Evolutionary conservation across 2,888 invertebrate species (phyloP), one percentile per base, ranked within the genome.

Genomic region (Drosophila pseudotakahashii): DNA sequence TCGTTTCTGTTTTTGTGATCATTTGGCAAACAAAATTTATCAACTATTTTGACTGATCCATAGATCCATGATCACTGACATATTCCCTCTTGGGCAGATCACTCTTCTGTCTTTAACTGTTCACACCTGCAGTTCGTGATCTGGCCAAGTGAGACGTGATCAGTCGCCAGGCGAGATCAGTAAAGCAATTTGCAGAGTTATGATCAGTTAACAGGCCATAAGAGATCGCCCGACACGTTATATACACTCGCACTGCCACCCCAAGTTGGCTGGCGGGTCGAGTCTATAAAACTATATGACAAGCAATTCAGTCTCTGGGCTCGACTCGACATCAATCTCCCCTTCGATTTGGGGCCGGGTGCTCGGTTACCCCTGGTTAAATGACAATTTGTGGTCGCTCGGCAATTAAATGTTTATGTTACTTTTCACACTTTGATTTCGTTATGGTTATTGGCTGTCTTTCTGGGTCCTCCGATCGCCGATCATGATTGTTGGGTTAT

Each of bases 301-400:
- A 60, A 62, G 69, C 75, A 86, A 86, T 80, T 80, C 60, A 70
- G 70, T 66, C 51, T 32, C 51, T 54, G 60, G 59, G 45, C 52
- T 64, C 36, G 19, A 48, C 37, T 26, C 69, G 7, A 47, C 39
- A 67, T 67, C 47, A 55, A 69, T 55, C 66, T 69, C 48, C 57
- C 57, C 57, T 68, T 69, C 55, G 62, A 62, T 55, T 60, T 36
- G 60, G 60, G 14, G 42, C 36, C 48, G 52, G 42, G 59, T 60
- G 72, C 74, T 71, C 74, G 39, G 53, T 70, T 72, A 70, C 69
- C 53, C 72, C 69, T 6, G 23, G 37, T 44, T 80, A 83, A 86
- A 79, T 82, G 82, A 82, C 88, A 82, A 86, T 88, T 86, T 86
- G 88, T 62, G 87, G 73, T 83, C 66, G 69, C 69, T 66, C 55